Conservation (phyloP, 2,113 vertebrate species). For the Trichechus manatus region DNA sequence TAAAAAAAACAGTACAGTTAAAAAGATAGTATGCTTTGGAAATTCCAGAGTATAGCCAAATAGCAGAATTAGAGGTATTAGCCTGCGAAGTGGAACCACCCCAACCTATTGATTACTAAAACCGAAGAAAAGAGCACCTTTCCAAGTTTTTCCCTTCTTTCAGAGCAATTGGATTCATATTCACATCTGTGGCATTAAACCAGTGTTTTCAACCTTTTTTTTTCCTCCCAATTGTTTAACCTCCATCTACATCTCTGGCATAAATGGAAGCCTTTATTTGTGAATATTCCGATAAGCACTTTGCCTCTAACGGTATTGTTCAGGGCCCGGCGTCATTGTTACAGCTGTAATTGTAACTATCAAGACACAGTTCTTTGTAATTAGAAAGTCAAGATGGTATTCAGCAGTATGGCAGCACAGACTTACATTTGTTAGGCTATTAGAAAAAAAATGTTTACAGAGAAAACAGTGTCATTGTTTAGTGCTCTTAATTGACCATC, state of each 20-base stretch:
- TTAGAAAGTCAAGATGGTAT: constrained; percentile 94
- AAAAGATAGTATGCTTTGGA: constrained; percentile 72
- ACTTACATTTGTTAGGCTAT: constrained; percentile 93
- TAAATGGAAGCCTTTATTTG: constrained; percentile 90
- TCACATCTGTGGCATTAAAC: constrained; percentile 90
- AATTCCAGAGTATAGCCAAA: constrained; percentile 82
- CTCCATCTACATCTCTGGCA: constrained; percentile 88
- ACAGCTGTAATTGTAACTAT: constrained; percentile 93
- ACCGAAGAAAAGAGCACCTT: constrained; percentile 89
- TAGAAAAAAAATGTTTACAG: constrained; percentile 93
- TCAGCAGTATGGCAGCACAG: constrained; percentile 91
- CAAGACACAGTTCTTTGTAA: constrained; percentile 93
- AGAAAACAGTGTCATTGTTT: constrained; percentile 94
- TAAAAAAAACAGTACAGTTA: constrained; percentile 64
- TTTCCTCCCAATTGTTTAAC: constrained; percentile 89
- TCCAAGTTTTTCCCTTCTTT: constrained; percentile 78
- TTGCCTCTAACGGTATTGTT: constrained; percentile 91
- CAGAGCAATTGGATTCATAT: constrained; percentile 90
- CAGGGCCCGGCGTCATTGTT: constrained; percentile 90
- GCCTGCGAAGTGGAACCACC: constrained; percentile 86
- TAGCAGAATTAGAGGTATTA: constrained; percentile 89
- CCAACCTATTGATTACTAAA: constrained; percentile 89
- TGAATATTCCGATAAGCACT: constrained; percentile 91
- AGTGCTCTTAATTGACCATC: constrained; percentile 94
- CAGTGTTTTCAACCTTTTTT: constrained; percentile 89